These are phyloP conservation scores for Rambutsinella grinnellia DNA, from an alignment of 2,888 invertebrate genomes.

Conservation along the genomic window DNA sequence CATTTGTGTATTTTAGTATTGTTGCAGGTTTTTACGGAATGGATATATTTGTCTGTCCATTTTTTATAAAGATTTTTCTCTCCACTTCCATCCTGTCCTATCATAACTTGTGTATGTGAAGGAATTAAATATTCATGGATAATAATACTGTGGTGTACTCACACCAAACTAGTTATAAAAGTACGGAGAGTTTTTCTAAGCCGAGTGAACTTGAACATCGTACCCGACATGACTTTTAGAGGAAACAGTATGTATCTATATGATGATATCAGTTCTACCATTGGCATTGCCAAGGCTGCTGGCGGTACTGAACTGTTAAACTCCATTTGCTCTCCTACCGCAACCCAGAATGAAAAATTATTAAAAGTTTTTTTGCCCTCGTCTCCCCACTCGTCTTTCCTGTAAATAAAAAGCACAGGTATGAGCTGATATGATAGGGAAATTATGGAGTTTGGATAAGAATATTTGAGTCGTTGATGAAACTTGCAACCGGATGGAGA, in stretches of 20 bases:
- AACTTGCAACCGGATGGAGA: conserved; percentile 11
- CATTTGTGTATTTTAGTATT: conserved; percentile 3
- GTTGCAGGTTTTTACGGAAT: neutral
- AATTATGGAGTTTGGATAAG: conserved; percentile 1
- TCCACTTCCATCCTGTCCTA: conserved; percentile 45
- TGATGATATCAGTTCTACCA: conserved; percentile 33
- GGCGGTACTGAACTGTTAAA: conserved; percentile 47
- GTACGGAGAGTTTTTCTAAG: conserved; percentile 18
- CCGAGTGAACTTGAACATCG: conserved; percentile 12
- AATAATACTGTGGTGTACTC: conserved; percentile 17
- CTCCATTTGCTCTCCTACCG: conserved; percentile 16
- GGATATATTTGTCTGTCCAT: conserved; percentile 32
- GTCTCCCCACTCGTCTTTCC: neutral
- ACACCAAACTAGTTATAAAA: neutral
- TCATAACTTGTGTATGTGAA: too few relatives aligned
- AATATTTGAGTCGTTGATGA: neutral
- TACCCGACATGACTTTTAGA: neutral
- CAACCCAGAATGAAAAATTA: neutral
- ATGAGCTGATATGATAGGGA: neutral
- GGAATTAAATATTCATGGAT: conserved; percentile 30
- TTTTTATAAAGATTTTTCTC: too few relatives aligned
- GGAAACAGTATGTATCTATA: conserved; percentile 3
- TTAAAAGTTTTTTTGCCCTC: neutral
- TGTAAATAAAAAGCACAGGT: neutral
- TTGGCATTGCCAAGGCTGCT: conserved; percentile 61